Conservation (phyloP, 2,113 vertebrate species). For the Puma concolor region DNA sequence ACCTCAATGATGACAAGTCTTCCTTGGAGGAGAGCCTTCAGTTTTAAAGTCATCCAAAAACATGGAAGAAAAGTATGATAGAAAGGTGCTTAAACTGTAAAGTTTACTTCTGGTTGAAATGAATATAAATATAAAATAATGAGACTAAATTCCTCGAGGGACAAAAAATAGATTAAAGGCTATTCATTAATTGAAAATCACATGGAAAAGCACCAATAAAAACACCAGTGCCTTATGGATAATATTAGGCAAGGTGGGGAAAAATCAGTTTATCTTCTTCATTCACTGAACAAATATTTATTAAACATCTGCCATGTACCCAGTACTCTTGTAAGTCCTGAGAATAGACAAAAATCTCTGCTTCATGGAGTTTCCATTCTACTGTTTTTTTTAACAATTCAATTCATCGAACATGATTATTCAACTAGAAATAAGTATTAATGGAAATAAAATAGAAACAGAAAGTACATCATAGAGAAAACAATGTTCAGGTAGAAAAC, state of each 20-base stretch:
- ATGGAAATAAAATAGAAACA: neutral
- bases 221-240: neutral
- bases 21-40: neutral
- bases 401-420: neutral
- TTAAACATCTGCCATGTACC: neutral
- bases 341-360: neutral
- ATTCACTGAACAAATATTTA: neutral
- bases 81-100: neutral
- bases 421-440: neutral
- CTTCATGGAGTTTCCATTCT: neutral
- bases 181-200: neutral
- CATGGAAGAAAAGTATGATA: neutral
- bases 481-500: neutral
- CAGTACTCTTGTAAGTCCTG: neutral
- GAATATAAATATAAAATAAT: neutral
- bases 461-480: neutral
- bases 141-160: neutral
- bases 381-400: neutral
- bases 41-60: constrained; percentile 34
- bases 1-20: neutral
- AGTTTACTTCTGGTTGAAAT: neutral
- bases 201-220: neutral
- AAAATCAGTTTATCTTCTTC: neutral
- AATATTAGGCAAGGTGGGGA: neutral
- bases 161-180: neutral